Base-by-base conservation (phyloP, 92 coral and sea anemone species). In the Chrysogorgia sp. region DNA sequence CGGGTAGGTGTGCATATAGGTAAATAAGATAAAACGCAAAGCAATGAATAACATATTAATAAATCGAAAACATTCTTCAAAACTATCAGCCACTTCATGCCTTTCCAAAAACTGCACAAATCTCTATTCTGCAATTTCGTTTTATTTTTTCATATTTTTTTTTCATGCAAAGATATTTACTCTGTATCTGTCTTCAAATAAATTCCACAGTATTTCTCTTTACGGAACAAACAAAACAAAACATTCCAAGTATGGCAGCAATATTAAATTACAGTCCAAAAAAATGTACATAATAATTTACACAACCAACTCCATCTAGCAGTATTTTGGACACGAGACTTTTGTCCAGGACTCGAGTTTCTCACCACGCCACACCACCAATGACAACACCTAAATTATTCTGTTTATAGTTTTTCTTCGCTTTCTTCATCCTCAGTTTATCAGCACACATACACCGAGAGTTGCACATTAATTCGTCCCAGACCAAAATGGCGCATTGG, bases 201-300 rank as follows among this genome's bases (percentile, higher is more conserved):
- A 71, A 71, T 71, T 71, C 78, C 78, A 71, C n/a, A n/a, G 78
- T 53, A 12, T 71, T 68, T 71, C 26, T 50, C 58, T 49, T 71
- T 47, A 71, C 34, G 52, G 26, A 69, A 23, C 12, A 6, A 50
- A 52, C 7, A 35, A 34, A 14, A 69, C 76, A 58, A 13, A 41
- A 71, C 78, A 34, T 35, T 35, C 35, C 58, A 48, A 34, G 13
- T 14, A 58, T 26, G 3, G 48, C 14, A 64, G 19, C 47, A 71
- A 29, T 32, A 50, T 58, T 53, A 53, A 50, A 31, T 71, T 71
- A 71, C 78, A 28, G 40, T 50, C 60, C 5, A 47, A 68, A 71
- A 71, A 71, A 52, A 47, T 19, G 50, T 71, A 32, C 47, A 33
- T 64, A 10, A 69, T 50, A 71, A 71, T 71, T 71, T 71, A 71